Percentiles rank a stretch among this genome's conserved stretches.
phyloP scores from a whole-genome alignment of 2,797 vertebrate species.

The Clamator glandarius region DNA sequence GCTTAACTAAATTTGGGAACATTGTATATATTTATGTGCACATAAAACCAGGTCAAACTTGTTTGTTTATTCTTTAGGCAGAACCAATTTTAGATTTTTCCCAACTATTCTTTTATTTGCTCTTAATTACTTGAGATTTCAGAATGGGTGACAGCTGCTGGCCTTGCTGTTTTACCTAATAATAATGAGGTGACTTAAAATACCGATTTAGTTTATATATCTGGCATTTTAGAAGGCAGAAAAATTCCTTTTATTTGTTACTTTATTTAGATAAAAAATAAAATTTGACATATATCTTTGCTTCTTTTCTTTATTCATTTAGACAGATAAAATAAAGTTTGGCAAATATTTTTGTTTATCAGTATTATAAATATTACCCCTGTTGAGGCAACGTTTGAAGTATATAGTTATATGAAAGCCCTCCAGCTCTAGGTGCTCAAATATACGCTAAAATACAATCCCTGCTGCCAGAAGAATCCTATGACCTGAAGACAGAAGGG shows the following conservation, averaged over 20 bases:
- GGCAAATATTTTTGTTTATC: background rate
- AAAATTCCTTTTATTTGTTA: background rate
- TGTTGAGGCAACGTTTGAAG: background rate
- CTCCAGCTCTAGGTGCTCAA: background rate
- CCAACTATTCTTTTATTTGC: slow-evolving; percentile 6
- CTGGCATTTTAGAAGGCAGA: background rate
- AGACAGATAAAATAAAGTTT: background rate
- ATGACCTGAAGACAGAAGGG: background rate
- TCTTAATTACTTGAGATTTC: background rate
- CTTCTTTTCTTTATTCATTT: background rate
- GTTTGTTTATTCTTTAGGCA: background rate
- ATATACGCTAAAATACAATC: background rate
- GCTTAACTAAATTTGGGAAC: background rate
- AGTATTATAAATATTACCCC: background rate
- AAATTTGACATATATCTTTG: background rate
- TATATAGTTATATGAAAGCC: background rate
- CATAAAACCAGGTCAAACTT: background rate
- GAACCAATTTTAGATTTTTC: background rate
- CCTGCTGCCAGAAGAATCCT: background rate
- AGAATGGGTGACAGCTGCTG: background rate
- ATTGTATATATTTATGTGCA: background rate
- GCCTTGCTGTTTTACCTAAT: background rate
- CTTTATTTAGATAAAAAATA: background rate
- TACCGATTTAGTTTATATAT: background rate
- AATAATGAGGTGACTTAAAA: background rate